A percentile compares a stretch with the other conserved stretches of the same genome.
These are phyloP conservation scores for Ancistrus triradiatus DNA, from an alignment of 2,113 vertebrate genomes.

Conservation along the genomic window DNA sequence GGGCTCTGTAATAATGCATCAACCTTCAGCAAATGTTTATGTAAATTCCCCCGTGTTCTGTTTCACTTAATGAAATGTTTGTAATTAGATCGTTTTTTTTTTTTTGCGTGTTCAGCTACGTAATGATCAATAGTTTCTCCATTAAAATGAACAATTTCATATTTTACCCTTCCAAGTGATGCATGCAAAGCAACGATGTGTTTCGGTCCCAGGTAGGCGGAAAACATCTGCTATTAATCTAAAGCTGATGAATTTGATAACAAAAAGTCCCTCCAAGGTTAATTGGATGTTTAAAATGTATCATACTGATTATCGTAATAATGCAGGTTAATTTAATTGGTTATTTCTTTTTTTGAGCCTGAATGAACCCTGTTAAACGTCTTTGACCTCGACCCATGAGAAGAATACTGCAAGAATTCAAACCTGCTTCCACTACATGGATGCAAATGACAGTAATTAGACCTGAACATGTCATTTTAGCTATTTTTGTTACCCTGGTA, in stretches of 20 bases:
- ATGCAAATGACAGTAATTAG: too few relatives aligned
- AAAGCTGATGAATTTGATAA: slow-evolving; percentile 41
- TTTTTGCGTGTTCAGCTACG: slow-evolving; percentile 71
- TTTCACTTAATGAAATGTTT: slow-evolving; percentile 66
- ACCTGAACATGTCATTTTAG: too few relatives aligned
- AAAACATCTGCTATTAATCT: slow-evolving; percentile 42
- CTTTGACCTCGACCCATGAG: slow-evolving; percentile 12
- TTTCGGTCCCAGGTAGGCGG: slow-evolving; percentile 37
- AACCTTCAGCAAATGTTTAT: slow-evolving; percentile 47
- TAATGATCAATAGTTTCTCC: slow-evolving; percentile 71
- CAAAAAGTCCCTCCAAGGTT: slow-evolving; percentile 38
- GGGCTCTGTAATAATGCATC: slow-evolving; percentile 59
- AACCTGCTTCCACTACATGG: too few relatives aligned
- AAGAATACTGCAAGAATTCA: too few relatives aligned
- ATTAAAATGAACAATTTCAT: slow-evolving; percentile 62
- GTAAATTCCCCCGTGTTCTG: slow-evolving; percentile 66
- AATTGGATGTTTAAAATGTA: slow-evolving; percentile 40
- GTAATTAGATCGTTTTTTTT: slow-evolving; percentile 71
- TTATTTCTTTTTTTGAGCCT: slow-evolving; percentile 5
- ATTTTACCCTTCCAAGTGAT: slow-evolving; percentile 33
- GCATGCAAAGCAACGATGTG: slow-evolving; percentile 35
- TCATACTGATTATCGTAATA: slow-evolving; percentile 37
- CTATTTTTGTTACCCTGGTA: too few relatives aligned
- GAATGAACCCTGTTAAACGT: slow-evolving; percentile 4
- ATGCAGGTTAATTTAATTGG: slow-evolving; percentile 27